Percentiles rank a stretch among this genome's conserved stretches.
phyloP scores from a whole-genome alignment of 2,888 invertebrate genomes.

The Apotomis turbidana region DNA sequence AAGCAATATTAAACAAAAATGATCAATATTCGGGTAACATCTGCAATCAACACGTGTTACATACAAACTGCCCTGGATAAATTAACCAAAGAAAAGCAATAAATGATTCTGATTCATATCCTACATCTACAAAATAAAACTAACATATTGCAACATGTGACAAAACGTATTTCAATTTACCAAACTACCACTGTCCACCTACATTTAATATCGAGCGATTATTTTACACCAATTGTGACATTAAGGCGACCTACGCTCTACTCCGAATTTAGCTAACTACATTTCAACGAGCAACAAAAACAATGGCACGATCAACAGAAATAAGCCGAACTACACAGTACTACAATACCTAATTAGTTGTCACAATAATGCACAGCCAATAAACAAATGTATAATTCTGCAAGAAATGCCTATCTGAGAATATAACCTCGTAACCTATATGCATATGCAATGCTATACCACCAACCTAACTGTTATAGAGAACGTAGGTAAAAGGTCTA shows the following conservation, averaged over 20 bases:
- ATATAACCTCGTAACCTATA: background rate
- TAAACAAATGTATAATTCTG: conserved; percentile 46
- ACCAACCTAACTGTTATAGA: too few species aligned
- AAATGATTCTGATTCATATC: background rate
- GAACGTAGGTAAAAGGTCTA: too few species aligned
- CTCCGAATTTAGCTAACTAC: background rate
- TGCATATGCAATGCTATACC: too few species aligned
- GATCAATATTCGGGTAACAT: background rate
- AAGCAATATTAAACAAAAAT: conserved; percentile 1
- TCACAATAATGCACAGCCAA: conserved; percentile 46
- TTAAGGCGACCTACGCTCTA: conserved; percentile 2
- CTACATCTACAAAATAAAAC: background rate
- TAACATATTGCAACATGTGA: background rate
- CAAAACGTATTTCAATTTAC: background rate
- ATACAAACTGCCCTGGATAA: background rate
- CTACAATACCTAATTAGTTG: conserved; percentile 39
- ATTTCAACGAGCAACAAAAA: conserved; percentile 22
- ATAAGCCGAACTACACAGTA: conserved; percentile 22
- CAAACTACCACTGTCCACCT: background rate
- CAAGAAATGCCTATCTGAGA: background rate
- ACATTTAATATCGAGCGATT: conserved; percentile 4
- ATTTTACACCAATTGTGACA: conserved; percentile 4
- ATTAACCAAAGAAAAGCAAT: background rate
- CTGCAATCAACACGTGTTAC: too few species aligned
- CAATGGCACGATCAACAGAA: conserved; percentile 44